A percentile compares a stretch with the other conserved stretches of the same genome.
Evolutionary conservation across 1,140 invertebrate species (phyloP).

Genomic region (Pantala flavescens): DNA sequence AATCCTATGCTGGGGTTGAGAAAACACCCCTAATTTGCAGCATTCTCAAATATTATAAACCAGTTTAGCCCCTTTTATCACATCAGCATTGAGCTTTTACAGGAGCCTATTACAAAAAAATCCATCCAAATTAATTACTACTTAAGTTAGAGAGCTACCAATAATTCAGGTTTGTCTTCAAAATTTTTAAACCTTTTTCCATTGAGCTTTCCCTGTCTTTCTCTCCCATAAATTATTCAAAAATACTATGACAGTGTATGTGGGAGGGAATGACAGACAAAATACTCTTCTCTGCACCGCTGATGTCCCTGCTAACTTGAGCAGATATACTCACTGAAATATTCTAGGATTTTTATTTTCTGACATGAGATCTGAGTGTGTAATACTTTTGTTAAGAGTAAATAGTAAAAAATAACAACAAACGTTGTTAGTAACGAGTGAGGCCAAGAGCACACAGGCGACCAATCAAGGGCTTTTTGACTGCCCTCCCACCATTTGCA

Average conservation of each 20-base stretch:
- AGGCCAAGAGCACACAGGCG: neutral
- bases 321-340: neutral
- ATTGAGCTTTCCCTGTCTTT: neutral
- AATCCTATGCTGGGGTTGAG: neutral
- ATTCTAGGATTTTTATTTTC: neutral
- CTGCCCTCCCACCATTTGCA: too few species aligned
- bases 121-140: neutral
- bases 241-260: neutral
- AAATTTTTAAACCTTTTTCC: too few species aligned
- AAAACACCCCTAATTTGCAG: neutral
- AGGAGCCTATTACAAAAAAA: neutral
- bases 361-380: neutral
- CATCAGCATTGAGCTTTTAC: neutral
- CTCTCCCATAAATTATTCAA: neutral
- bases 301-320: neutral
- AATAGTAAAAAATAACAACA: constrained; percentile 1
- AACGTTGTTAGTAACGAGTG: neutral
- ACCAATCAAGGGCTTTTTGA: too few species aligned
- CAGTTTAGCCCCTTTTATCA: constrained; percentile 1
- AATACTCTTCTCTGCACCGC: neutral
- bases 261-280: neutral
- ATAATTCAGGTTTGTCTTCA: neutral
- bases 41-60: neutral
- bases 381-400: neutral
- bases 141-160: neutral